Evolutionary conservation across 2,888 invertebrate species (phyloP).

Genomic region (Rhamnusium bicolor): DNA sequence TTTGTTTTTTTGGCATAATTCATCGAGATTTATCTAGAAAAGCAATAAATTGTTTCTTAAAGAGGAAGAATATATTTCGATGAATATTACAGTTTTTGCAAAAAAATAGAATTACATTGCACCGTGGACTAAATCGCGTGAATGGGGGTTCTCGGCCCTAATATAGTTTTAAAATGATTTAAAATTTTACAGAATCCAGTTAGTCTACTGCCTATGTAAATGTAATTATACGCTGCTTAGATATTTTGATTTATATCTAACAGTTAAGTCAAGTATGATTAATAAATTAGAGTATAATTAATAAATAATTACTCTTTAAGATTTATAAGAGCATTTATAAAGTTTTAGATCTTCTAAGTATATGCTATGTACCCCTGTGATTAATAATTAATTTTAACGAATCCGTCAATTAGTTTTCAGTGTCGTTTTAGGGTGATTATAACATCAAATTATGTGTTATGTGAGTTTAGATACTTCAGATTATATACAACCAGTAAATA

Average conservation of each 20-base stretch:
- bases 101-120: too few relatives aligned
- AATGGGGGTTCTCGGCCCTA: too few relatives aligned
- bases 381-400: constrained; percentile 31
- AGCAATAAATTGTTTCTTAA: too few relatives aligned
- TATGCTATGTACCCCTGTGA: constrained; percentile 17
- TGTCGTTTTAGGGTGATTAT: background rate
- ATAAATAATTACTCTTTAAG: constrained; percentile 19
- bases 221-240: constrained; percentile 4
- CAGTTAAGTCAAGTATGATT: constrained; percentile 5
- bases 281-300: constrained; percentile 18
- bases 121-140: too few relatives aligned
- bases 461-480: background rate
- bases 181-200: background rate
- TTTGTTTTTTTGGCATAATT: too few relatives aligned
- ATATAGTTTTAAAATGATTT: background rate
- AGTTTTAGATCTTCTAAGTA: constrained; percentile 26
- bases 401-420: constrained; percentile 16
- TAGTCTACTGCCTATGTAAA: background rate
- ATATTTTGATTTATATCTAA: constrained; percentile 12
- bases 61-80: too few relatives aligned
- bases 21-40: too few relatives aligned
- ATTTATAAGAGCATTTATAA: constrained; percentile 25
- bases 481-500: background rate
- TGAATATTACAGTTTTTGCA: too few relatives aligned
- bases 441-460: background rate